A percentile compares a stretch with the other conserved stretches of the same genome.
Conservation (phyloP, 1,140 invertebrate species). For the Tetramorium simillimum region DNA sequence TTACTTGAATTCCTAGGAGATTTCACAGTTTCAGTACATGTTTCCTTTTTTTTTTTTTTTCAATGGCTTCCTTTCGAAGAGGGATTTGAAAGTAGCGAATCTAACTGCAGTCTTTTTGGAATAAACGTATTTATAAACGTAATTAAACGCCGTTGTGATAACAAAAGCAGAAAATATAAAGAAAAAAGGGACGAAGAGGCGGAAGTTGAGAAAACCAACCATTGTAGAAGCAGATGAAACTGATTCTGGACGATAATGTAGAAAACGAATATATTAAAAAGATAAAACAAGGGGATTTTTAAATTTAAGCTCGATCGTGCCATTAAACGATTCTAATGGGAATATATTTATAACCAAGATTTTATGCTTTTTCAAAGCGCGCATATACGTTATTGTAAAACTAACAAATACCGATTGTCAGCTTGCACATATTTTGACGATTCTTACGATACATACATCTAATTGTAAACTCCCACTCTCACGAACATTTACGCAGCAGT, state of each 20-base stretch:
- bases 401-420: slow-evolving; percentile 72
- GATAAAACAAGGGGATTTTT: slow-evolving; percentile 57
- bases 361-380: slow-evolving; percentile 73
- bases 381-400: slow-evolving; percentile 73
- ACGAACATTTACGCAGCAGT: slow-evolving; percentile 48
- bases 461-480: slow-evolving; percentile 69
- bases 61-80: slow-evolving; percentile 4
- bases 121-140: slow-evolving; percentile 64
- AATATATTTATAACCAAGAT: slow-evolving; percentile 72
- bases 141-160: slow-evolving; percentile 65
- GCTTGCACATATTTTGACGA: slow-evolving; percentile 75
- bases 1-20: slow-evolving; percentile 18
- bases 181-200: slow-evolving; percentile 33
- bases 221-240: slow-evolving; percentile 42
- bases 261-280: slow-evolving; percentile 55
- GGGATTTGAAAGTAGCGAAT: slow-evolving; percentile 45
- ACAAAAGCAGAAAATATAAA: slow-evolving; percentile 41
- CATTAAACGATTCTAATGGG: slow-evolving; percentile 70
- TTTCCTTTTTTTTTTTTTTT: slow-evolving; percentile 43
- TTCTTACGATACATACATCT: slow-evolving; percentile 73
- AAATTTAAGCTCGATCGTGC: slow-evolving; percentile 72
- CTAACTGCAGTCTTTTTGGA: slow-evolving; percentile 44
- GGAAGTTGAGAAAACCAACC: slow-evolving; percentile 17
- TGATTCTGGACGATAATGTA: slow-evolving; percentile 51
- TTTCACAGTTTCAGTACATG: slow-evolving; percentile 23